Percentiles rank a stretch among this genome's conserved stretches.
Evolutionary conservation across 1,140 invertebrate genomes (phyloP).

Genomic region (Tetragnatha versicolor): DNA sequence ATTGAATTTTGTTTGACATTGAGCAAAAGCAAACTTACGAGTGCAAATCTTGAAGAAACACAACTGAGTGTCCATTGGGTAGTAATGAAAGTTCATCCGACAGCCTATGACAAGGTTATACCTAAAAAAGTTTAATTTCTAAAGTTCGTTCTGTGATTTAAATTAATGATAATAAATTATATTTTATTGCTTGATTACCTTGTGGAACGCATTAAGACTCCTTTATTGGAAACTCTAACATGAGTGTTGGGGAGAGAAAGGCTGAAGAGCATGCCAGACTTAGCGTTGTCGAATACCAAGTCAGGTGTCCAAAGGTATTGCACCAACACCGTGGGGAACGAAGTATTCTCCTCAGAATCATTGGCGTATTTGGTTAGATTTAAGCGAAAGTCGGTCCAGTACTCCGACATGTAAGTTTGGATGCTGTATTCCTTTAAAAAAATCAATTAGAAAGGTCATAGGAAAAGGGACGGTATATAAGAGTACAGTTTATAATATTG

Average conservation of each 20-base stretch:
- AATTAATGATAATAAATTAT: too few species aligned
- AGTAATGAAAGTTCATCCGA: slow-evolving; percentile 61
- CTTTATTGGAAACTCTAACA: background rate
- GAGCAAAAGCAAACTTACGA: too few species aligned
- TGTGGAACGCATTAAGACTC: background rate
- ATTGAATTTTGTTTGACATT: background rate
- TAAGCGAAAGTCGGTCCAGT: slow-evolving; percentile 36
- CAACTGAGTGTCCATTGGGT: slow-evolving; percentile 61
- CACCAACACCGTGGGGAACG: background rate
- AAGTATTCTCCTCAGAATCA: background rate
- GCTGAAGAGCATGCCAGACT: slow-evolving; percentile 21
- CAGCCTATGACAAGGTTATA: slow-evolving; percentile 57
- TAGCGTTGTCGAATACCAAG: slow-evolving; percentile 48
- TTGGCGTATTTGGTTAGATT: background rate
- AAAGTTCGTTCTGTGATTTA: too few species aligned
- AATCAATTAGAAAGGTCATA: too few species aligned
- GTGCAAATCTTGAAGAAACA: slow-evolving; percentile 60
- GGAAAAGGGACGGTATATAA: too few species aligned
- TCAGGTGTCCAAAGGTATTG: slow-evolving; percentile 42
- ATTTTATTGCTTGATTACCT: background rate
- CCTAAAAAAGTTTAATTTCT: too few species aligned
- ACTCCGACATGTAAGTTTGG: slow-evolving; percentile 33
- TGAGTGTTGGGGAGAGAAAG: slow-evolving; percentile 36
- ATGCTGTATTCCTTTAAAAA: slow-evolving; percentile 46
- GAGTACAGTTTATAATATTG: too few species aligned